Conservation (phyloP, 2,797 vertebrate species). For the Sciurus carolinensis region DNA sequence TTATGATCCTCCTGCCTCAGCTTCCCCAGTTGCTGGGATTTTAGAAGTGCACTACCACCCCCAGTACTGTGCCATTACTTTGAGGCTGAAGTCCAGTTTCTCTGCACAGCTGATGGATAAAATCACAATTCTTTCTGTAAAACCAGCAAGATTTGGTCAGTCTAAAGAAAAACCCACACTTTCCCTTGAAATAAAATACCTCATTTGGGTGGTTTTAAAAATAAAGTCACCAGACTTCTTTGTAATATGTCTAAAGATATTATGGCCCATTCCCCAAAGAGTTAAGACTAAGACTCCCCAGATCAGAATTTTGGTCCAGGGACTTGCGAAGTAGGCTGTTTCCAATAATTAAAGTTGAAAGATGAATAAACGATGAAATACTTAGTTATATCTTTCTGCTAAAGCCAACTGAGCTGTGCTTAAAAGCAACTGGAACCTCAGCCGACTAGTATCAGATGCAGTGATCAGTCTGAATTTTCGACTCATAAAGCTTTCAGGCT, state of each 20-base stretch:
- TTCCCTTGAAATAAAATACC: conserved; percentile 76
- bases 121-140: conserved; percentile 52
- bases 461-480: conserved; percentile 74
- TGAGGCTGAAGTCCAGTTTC: conserved; percentile 16
- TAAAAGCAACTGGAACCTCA: conserved; percentile 70
- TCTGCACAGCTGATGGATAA: not conserved
- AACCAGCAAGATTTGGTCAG: conserved; percentile 60
- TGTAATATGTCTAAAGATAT: conserved; percentile 39
- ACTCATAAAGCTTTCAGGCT: conserved; percentile 76
- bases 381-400: conserved; percentile 65
- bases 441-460: conserved; percentile 54
- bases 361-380: conserved; percentile 75
- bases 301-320: conserved; percentile 48
- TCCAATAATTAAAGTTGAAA: conserved; percentile 75
- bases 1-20: too few species aligned
- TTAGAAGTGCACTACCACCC: too few species aligned
- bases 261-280: not conserved
- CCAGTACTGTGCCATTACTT: not conserved
- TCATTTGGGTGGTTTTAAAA: conserved; percentile 61
- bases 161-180: conserved; percentile 59
- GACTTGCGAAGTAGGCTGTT: conserved; percentile 67
- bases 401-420: conserved; percentile 73
- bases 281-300: conserved; percentile 43
- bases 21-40: too few species aligned
- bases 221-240: conserved; percentile 58